Percentiles rank a stretch among this genome's conserved stretches.
Conservation (phyloP, 2,113 vertebrate species). For the Cavia porcellus region DNA sequence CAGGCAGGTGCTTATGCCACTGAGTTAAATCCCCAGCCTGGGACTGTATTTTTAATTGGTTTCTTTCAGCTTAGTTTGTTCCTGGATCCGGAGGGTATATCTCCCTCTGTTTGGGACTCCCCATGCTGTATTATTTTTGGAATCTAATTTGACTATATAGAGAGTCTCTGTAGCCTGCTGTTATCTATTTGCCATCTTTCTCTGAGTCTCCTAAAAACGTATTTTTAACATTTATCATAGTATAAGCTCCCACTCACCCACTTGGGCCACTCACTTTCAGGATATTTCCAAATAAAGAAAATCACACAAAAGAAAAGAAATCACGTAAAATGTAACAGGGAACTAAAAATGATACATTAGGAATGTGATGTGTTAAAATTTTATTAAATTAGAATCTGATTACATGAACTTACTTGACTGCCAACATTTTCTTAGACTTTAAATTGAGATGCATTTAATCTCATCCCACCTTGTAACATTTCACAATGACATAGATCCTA, state of each 20-base stretch:
- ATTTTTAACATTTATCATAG: neutral
- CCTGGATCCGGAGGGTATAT: no score
- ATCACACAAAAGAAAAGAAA: neutral
- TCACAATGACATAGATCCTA: neutral
- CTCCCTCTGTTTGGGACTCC: no score
- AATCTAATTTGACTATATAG: no score
- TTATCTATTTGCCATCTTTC: no score
- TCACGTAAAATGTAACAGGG: neutral
- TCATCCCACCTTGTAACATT: conserved; percentile 7
- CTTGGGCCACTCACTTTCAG: neutral
- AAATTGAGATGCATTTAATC: conserved; percentile 14
- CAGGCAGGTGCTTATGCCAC: no score
- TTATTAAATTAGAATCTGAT: neutral
- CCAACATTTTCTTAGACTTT: conserved; percentile 48
- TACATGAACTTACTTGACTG: neutral
- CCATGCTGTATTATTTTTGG: no score
- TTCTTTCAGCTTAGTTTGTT: no score
- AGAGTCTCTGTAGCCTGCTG: no score
- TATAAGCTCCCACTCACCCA: neutral
- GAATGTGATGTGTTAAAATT: neutral
- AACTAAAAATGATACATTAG: conserved; percentile 12
- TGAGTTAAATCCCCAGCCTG: no score
- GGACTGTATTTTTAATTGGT: no score
- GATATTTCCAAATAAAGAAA: neutral
- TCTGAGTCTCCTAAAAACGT: neutral